Percentiles rank a stretch among this genome's conserved stretches.
Evolutionary conservation across 1,140 invertebrate genomes (phyloP).

Genomic region (Drosophila miranda): DNA sequence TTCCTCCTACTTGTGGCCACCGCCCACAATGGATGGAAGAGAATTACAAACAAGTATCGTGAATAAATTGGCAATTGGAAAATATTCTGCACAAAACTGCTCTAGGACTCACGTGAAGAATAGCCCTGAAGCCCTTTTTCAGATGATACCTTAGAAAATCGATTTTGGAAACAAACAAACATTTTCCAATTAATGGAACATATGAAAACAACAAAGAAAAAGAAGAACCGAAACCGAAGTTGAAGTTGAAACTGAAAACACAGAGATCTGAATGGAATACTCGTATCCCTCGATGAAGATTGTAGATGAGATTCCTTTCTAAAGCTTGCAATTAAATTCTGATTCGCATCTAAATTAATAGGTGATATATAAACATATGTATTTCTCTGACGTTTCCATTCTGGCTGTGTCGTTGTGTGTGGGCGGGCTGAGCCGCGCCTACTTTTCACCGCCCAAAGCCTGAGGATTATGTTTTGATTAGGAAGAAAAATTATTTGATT

Average conservation of each 20-base stretch:
- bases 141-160: background rate
- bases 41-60: no score
- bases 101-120: no score
- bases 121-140: no score
- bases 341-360: no score
- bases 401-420: conserved; percentile 23
- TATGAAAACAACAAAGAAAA: background rate
- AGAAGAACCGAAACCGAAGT: background rate
- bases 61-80: no score
- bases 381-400: background rate
- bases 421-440: background rate
- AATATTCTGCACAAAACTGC: no score
- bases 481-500: conserved; percentile 40
- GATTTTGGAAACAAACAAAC: background rate
- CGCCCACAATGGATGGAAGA: no score
- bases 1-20: background rate
- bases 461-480: conserved; percentile 33
- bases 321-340: no score
- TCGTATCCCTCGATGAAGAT: no score
- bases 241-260: background rate
- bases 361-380: no score
- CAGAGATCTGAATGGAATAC: no score
- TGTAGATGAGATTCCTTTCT: no score
- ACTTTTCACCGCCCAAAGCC: background rate
- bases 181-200: background rate